Base-by-base conservation (phyloP, 1,140 invertebrate species). In the Drosophila murphyi region DNA sequence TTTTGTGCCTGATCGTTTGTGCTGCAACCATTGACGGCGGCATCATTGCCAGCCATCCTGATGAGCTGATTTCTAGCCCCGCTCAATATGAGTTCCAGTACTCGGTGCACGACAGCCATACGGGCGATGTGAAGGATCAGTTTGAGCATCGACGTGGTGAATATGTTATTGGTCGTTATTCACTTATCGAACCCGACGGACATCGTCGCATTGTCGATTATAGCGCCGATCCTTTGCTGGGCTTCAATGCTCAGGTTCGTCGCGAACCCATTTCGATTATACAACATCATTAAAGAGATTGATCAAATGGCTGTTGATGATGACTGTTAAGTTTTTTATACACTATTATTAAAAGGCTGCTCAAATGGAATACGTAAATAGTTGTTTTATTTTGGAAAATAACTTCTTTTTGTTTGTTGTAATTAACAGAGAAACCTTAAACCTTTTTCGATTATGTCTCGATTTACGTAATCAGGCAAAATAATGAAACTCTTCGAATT, bases 101-200 rank as follows among this genome's bases (percentile, higher is more conserved):
- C 82, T 94, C 94, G 39, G 95, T 96, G 0, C 94, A 95, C 39
- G 95, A 96, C 71, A 90, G 93, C n/a, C 91, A 94, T 52, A 96
- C 94, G 32, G 95, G 96, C 2, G 95, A 96, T 90, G 92, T 94
- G 2, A 96, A 96, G 91, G 93, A 93, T 72, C 95, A 95, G 78
- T 93, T 95, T 62, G 95, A 96, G 90, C 94, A 91, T 91, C 93
- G 94, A 8, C 93, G 94, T 35, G 94, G 94, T 29, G 94, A 94
- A 61, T 80, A 94, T 34, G 92, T 93, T 3, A 87, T 90, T 4
- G 93, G 93, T 4, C 79, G 80, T 35, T 93, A 93, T 61, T 89
- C 82, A 6, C 71, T 93, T 0, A 78, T 93, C 12, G 93, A 93
- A 35, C 87, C 93, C 29, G 93, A 93, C 74, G 93, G 93, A n/a